Conservation (phyloP, 2,888 invertebrate species). For the Xanthorhoe designata region DNA sequence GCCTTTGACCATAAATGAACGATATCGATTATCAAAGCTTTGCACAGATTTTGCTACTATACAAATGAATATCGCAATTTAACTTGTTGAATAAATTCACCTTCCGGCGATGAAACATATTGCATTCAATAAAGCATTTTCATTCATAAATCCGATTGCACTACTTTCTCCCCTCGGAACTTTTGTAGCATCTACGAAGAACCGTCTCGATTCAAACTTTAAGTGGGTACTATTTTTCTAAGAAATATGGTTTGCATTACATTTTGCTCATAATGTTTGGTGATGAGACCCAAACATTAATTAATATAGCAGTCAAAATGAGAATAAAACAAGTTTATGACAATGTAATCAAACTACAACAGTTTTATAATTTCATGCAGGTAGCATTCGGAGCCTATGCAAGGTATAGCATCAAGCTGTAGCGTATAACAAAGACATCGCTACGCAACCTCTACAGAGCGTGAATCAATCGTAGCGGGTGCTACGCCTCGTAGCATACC, state of each 20-base stretch:
- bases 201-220: slow-evolving; percentile 3
- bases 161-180: slow-evolving; percentile 19
- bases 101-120: not conserved
- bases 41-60: not conserved
- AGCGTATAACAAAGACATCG: slow-evolving; percentile 40
- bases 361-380: not conserved
- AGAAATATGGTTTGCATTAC: slow-evolving; percentile 2
- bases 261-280: not conserved
- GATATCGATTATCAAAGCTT: slow-evolving; percentile 8
- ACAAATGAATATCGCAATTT: slow-evolving; percentile 3
- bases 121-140: slow-evolving; percentile 7
- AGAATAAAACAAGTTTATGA: slow-evolving; percentile 5
- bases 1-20: not conserved
- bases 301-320: slow-evolving; percentile 7
- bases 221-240: slow-evolving; percentile 6
- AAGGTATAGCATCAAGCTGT: slow-evolving; percentile 1
- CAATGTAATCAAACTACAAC: slow-evolving; percentile 14
- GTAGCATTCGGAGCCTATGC: slow-evolving; percentile 7
- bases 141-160: slow-evolving; percentile 14
- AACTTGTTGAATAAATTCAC: slow-evolving; percentile 14
- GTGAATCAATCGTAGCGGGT: slow-evolving; percentile 51
- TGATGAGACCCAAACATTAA: not conserved
- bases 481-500: slow-evolving; percentile 62
- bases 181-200: slow-evolving; percentile 2
- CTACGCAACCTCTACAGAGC: slow-evolving; percentile 51